phyloP scores from a whole-genome alignment of 2,888 invertebrate species.

The Pammene fasciana region DNA sequence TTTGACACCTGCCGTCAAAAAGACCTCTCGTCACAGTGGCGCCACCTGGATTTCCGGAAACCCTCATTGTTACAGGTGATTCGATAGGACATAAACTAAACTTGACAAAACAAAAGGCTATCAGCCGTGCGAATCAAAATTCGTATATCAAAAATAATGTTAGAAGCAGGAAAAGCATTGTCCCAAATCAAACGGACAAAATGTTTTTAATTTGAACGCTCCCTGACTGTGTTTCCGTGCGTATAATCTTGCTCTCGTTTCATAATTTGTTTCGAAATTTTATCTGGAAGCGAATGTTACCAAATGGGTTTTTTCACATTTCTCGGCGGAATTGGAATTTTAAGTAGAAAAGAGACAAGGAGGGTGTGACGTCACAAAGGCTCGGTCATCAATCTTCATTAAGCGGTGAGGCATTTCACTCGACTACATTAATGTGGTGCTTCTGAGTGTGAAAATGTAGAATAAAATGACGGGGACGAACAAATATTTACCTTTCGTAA shows the following conservation, averaged over 20 bases:
- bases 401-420: slow-evolving; percentile 52
- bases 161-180: slow-evolving; percentile 1
- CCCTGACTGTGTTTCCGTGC: slow-evolving; percentile 16
- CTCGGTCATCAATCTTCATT: slow-evolving; percentile 61
- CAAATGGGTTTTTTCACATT: slow-evolving; percentile 44
- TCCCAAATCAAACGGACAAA: slow-evolving; percentile 14
- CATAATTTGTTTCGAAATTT: slow-evolving; percentile 38
- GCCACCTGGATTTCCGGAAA: too few relatives aligned
- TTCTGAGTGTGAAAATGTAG: slow-evolving; percentile 36
- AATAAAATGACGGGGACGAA: slow-evolving; percentile 33
- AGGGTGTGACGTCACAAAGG: slow-evolving; percentile 51
- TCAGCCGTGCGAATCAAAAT: neutral
- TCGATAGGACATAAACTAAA: neutral
- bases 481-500: slow-evolving; percentile 39
- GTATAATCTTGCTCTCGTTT: slow-evolving; percentile 29
- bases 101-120: slow-evolving; percentile 1
- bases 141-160: neutral
- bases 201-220: slow-evolving; percentile 20
- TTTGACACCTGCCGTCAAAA: too few relatives aligned
- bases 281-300: slow-evolving; percentile 37
- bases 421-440: slow-evolving; percentile 46
- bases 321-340: slow-evolving; percentile 51
- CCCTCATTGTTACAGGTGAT: neutral
- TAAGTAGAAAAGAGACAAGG: slow-evolving; percentile 51
- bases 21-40: too few relatives aligned